phyloP scores from a whole-genome alignment of 2,797 vertebrate genomes.

The Sebastes elongatus region DNA sequence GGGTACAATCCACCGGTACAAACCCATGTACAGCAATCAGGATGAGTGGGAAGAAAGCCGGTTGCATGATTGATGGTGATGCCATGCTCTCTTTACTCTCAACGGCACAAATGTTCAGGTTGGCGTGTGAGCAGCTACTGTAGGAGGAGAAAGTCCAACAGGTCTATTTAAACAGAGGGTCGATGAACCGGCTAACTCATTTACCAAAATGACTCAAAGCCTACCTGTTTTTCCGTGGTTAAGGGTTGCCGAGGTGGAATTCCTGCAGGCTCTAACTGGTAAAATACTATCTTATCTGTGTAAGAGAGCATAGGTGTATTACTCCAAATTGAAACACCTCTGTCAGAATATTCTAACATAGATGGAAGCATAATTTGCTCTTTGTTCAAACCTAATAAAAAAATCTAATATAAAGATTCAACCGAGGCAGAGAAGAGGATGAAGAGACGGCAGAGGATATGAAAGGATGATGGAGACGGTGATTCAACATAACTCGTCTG shows the following conservation, averaged over 20 bases:
- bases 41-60: constrained; percentile 75
- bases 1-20: constrained; percentile 50
- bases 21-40: constrained; percentile 71
- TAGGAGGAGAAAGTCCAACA: constrained; percentile 78
- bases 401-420: not conserved
- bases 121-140: constrained; percentile 51
- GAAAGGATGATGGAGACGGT: not conserved
- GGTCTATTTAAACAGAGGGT: constrained; percentile 74
- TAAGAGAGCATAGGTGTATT: not conserved
- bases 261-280: not conserved
- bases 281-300: not conserved
- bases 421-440: not conserved
- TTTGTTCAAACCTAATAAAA: not conserved
- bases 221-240: constrained; percentile 26
- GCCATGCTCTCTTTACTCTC: constrained; percentile 9
- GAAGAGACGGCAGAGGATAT: not conserved
- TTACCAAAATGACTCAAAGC: constrained; percentile 60
- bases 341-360: not conserved
- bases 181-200: constrained; percentile 76
- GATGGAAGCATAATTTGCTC: not conserved
- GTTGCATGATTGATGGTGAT: constrained; percentile 69
- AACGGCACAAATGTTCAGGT: constrained; percentile 26
- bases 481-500: not conserved
- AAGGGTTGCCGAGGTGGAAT: not conserved
- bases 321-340: not conserved